Percentiles rank a stretch among this genome's conserved stretches.
Conservation (phyloP, 2,113 vertebrate genomes). For the Sceloporus undulatus region DNA sequence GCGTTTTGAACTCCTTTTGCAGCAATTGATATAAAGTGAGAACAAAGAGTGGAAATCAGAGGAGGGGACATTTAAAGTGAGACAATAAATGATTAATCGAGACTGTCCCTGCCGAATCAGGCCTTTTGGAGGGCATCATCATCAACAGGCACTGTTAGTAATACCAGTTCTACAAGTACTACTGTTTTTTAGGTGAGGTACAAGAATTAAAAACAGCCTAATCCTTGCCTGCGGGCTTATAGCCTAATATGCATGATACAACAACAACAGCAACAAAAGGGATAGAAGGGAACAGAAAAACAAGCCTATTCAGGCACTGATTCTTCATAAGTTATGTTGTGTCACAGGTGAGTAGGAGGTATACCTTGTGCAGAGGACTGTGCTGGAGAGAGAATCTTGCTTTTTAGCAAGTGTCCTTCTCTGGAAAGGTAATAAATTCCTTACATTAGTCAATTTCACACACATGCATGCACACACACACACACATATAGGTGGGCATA, state of each 20-base stretch:
- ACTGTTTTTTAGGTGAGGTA: neutral
- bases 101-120: too few species aligned
- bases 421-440: conserved; percentile 67
- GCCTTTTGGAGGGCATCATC: too few species aligned
- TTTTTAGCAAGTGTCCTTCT: conserved; percentile 16
- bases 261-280: too few species aligned
- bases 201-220: neutral
- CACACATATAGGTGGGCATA: neutral
- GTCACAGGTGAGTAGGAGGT: neutral
- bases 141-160: too few species aligned
- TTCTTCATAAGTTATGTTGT: neutral
- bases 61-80: too few species aligned
- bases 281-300: neutral
- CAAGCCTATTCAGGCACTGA: neutral
- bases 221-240: neutral
- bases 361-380: neutral
- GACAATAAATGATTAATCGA: too few species aligned
- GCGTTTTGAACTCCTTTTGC: too few species aligned
- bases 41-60: too few species aligned
- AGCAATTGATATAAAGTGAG: too few species aligned
- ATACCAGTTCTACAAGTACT: too few species aligned
- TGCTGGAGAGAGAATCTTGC: accelerated
- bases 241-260: neutral
- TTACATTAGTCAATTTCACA: neutral
- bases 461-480: neutral